Evolutionary conservation across 2,113 vertebrate species (phyloP), one percentile per base, ranked within the genome.

Genomic region (Thinocorus orbignyianus): DNA sequence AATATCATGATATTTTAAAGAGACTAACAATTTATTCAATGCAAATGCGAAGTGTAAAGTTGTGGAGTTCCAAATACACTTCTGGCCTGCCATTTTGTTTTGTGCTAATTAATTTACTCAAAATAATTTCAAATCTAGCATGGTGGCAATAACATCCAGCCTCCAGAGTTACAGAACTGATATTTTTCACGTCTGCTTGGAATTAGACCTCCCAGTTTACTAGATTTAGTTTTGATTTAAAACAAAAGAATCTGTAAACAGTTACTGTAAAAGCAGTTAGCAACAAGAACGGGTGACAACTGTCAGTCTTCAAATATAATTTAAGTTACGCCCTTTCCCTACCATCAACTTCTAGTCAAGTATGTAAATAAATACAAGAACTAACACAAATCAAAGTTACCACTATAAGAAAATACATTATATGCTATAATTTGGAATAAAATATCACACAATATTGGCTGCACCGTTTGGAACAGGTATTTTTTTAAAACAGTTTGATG

Each of bases 301-400:
- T 91, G 52, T 93, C 88, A 92, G 81, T 89, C 61, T 93, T 82
- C 73, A 88, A 92, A 92, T 49, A 41, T 61, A 92, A 69, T 48
- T 74, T 85, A 79, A 76, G 41, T 39, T 31, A 88, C 5, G 20
- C 22, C 78, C 71, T 87, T 89, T 93, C 62, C 62, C 89, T 74
- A 94, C 57, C 7, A 4, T 83, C 48, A 94, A n/a, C 70, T 93
- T 90, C 90, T 88, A 88, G 93, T 97, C 95, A 97, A 95, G 89
- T 92, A 90, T 76, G 78, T 91, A 90, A 90, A 96, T 91, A 97
- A 97, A 95, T 93, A 95, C 13, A 80, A 91, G 61, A 88, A 72
- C 58, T 89, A 94, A 88, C 90, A 93, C 44, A 95, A 92, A 90
- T 35, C 33, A 46, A 96, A 90, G 42, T 82, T 92, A 76, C 39